Evolutionary conservation across 1,140 invertebrate genomes (phyloP), one percentile per base, ranked within the genome.

Genomic region (Drosophila saltans): DNA sequence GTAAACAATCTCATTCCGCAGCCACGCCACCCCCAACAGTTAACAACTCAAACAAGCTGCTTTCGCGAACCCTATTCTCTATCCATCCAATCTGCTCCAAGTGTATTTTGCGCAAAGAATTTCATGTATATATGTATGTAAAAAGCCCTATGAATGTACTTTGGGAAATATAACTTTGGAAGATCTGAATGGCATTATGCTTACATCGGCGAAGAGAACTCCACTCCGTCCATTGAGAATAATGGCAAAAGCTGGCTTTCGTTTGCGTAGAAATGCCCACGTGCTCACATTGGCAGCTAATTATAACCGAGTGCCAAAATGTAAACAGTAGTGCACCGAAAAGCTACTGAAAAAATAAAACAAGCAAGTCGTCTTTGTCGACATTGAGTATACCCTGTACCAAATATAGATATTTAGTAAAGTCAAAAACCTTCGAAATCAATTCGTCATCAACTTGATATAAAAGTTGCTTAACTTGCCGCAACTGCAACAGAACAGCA

Each of bases 1-100:
- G 36, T 10, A 59, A 26, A 8, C 40, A 48, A 2, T 71, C 73
- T 65, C 45, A 52, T 52, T 52, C 8, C 2, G 3, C 5, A 43
- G 41, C 8, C 3, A 52, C 41, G 41, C 10, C 72, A 28, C 74
- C 74, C 74, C 55, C 69, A 78, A 63, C 69, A 65, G 76, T 65
- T 78, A 78, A 78, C 63, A 72, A 63, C 68, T 72, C 48, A 72
- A 72, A 78, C 67, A 78, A 78, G 75, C 68, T 67, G 45, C 63
- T 67, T 62, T 16, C 8, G 45, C 3, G 62, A 36, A 63, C 16
- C 16, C 7, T 24, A 8, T 16, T 41, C 36, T n/a, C 7, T 16
- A 63, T 52, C 40, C 26, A 11, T 30, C 21, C 40, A 41, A 39
- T 7, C 33, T 43, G 48, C 52, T 67, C 62, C 40, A 33, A 67